Evolutionary conservation across 2,113 vertebrate species (phyloP).

Genomic region (Macroglossus sobrinus): DNA sequence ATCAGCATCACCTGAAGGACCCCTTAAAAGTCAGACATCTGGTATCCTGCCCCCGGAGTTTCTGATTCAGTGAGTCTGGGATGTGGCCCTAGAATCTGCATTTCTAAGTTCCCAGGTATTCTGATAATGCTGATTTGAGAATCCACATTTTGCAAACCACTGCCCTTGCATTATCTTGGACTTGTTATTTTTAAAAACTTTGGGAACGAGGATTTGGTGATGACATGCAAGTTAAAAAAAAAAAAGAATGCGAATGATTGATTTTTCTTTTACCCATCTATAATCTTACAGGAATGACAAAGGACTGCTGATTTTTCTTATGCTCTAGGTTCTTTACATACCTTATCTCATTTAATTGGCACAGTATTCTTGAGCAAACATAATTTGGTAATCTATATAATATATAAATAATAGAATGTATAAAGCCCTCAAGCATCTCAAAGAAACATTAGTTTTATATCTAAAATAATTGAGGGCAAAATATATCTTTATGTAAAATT

Average conservation of each 20-base stretch:
- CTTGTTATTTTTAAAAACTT: neutral
- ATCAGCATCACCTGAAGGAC: neutral
- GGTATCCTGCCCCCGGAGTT: neutral
- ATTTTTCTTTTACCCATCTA: neutral
- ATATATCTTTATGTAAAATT: neutral
- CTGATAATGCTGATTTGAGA: neutral
- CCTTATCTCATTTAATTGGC: neutral
- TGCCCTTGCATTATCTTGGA: neutral
- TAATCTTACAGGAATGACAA: neutral
- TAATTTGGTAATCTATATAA: neutral
- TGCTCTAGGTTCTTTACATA: neutral
- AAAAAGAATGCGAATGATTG: neutral
- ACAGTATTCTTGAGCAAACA: neutral
- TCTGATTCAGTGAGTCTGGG: neutral
- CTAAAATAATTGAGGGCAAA: neutral
- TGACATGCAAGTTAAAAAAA: neutral
- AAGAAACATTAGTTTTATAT: neutral
- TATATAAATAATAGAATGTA: neutral
- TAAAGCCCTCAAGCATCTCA: neutral
- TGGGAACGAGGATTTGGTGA: neutral
- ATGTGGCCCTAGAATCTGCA: neutral
- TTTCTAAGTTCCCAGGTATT: neutral
- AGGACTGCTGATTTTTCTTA: neutral
- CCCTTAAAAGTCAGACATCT: neutral
- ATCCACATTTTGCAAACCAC: neutral